A percentile compares a stretch with the other conserved stretches of the same genome.
phyloP scores from a whole-genome alignment of 2,888 invertebrate genomes.

The Mythimna impura region DNA sequence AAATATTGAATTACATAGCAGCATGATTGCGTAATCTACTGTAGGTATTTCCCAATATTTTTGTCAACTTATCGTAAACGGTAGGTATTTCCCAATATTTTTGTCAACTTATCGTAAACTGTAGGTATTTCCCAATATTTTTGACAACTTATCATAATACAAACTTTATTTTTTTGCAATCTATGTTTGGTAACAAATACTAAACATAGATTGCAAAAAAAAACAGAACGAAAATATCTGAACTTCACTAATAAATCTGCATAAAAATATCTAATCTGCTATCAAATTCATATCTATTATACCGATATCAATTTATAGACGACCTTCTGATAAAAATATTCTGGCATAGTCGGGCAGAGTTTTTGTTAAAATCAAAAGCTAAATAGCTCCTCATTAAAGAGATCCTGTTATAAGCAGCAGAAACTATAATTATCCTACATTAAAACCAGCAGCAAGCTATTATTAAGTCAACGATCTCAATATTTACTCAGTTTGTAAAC shows the following conservation, averaged over 20 bases:
- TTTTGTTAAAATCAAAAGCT: constrained; percentile 8
- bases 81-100: constrained; percentile 13
- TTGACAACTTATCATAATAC: neutral
- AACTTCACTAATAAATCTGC: constrained; percentile 21
- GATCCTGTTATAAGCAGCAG: constrained; percentile 26
- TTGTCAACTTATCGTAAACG: neutral
- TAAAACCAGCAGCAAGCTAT: constrained; percentile 34
- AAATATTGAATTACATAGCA: constrained; percentile 22
- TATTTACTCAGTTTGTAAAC: constrained; percentile 38
- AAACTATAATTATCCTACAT: constrained; percentile 43
- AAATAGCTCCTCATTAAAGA: constrained; percentile 12
- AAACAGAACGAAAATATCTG: too few species aligned
- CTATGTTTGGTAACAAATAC: neutral
- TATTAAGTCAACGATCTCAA: constrained; percentile 42
- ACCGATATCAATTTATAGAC: constrained; percentile 26
- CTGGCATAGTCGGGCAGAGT: neutral
- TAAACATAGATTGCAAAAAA: too few species aligned
- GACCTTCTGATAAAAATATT: constrained; percentile 16
- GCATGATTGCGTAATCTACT: constrained; percentile 15
- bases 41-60: constrained; percentile 13
- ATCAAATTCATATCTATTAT: constrained; percentile 21
- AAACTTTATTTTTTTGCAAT: neutral
- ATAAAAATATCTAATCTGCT: constrained; percentile 23
- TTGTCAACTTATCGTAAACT: neutral
- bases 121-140: constrained; percentile 13